Percentiles rank a stretch among this genome's conserved stretches.
Evolutionary conservation across 1,140 invertebrate species (phyloP).

Genomic region (Hylyphantes graminicola): DNA sequence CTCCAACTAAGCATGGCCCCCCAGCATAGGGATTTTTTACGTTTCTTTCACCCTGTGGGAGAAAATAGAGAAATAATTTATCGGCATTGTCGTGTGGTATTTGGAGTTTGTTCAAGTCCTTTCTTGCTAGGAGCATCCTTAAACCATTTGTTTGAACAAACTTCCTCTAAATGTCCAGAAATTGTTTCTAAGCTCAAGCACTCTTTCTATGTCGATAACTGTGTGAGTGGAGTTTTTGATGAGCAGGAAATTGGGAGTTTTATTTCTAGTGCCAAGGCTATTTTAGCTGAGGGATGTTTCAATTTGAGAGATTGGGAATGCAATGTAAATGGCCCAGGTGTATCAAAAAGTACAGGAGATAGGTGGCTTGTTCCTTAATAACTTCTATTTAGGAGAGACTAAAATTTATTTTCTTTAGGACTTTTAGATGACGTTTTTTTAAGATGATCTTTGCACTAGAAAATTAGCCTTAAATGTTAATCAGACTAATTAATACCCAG

Average conservation of each 20-base stretch:
- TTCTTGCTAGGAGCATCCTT: not conserved
- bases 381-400: no score
- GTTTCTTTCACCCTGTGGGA: not conserved
- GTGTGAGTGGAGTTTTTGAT: not conserved
- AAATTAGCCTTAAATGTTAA: no score
- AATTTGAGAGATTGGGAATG: conserved; percentile 16
- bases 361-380: no score
- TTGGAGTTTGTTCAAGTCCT: not conserved
- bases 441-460: no score
- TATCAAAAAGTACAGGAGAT: no score
- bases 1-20: not conserved
- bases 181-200: not conserved
- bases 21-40: not conserved
- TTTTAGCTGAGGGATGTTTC: conserved; percentile 9
- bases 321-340: no score
- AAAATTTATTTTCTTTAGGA: no score
- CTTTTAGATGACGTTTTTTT: no score
- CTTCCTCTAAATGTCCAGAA: not conserved
- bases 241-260: not conserved
- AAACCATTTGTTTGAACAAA: not conserved
- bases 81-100: not conserved
- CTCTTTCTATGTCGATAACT: conserved; percentile 4
- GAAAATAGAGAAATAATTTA: not conserved
- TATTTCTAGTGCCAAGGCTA: not conserved
- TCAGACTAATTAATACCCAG: no score